These are phyloP conservation scores for Lamellibrachia columna DNA, from an alignment of 2,888 invertebrate genomes.

Conservation along the genomic window DNA sequence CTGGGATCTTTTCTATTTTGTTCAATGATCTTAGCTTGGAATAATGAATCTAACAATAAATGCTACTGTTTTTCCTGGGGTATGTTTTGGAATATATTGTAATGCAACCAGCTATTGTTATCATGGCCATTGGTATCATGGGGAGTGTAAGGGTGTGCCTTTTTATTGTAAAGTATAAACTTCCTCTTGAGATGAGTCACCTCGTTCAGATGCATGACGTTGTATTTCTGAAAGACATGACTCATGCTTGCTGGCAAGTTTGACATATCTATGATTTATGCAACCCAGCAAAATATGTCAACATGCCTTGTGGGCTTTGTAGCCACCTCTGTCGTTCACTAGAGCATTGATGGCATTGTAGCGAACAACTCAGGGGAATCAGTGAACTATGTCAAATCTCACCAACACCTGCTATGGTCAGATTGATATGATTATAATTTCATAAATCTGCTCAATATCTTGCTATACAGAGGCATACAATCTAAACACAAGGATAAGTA, in stretches of 20 bases:
- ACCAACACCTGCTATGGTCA: no score
- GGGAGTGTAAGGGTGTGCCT: not conserved
- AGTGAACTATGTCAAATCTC: not conserved
- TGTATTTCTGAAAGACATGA: not conserved
- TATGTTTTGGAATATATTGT: no score
- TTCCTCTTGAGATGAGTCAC: not conserved
- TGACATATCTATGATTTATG: not conserved
- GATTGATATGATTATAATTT: no score
- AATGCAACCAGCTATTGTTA: no score
- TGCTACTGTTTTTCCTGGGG: not conserved
- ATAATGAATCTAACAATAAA: no score
- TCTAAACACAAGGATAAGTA: no score
- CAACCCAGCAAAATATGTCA: not conserved
- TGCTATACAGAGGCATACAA: no score
- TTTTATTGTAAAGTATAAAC: not conserved
- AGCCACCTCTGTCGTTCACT: not conserved
- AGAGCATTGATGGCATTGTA: not conserved
- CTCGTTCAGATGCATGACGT: not conserved
- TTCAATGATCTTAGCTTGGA: no score
- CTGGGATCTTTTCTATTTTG: no score
- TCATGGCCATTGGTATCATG: not conserved
- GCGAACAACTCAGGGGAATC: not conserved
- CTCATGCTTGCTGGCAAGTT: not conserved
- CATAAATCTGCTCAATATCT: no score
- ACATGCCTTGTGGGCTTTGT: not conserved